These are phyloP conservation scores for Apomyelois bistriatella DNA, from an alignment of 2,888 invertebrate species.

Conservation along the genomic window DNA sequence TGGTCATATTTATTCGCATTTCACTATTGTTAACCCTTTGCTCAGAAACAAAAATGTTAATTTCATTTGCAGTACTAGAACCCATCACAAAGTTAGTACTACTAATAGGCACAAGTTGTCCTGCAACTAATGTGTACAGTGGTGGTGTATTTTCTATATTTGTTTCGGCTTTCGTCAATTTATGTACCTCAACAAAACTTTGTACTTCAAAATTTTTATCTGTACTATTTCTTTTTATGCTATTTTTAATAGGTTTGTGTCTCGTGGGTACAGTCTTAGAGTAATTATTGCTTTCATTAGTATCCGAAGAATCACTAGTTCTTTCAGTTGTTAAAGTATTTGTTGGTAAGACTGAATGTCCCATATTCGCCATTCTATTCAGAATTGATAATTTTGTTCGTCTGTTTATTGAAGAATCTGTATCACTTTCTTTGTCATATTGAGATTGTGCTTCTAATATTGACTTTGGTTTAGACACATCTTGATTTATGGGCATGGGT, in stretches of 20 bases:
- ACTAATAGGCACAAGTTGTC: slow-evolving; percentile 46
- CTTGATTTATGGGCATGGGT: slow-evolving; percentile 27
- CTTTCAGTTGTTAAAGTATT: slow-evolving; percentile 30
- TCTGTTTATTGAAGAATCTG: slow-evolving; percentile 52
- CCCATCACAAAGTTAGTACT: slow-evolving; percentile 31
- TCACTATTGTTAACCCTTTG: slow-evolving; percentile 66
- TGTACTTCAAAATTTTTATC: slow-evolving; percentile 35
- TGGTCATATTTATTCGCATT: slow-evolving; percentile 60
- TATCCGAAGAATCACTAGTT: slow-evolving; percentile 62
- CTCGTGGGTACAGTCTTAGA: slow-evolving; percentile 38
- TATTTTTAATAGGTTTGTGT: slow-evolving; percentile 47
- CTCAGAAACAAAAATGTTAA: slow-evolving; percentile 53
- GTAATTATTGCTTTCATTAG: slow-evolving; percentile 39
- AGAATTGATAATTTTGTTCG: slow-evolving; percentile 62
- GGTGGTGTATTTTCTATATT: slow-evolving; percentile 26
- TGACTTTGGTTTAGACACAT: slow-evolving; percentile 14
- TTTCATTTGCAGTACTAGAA: slow-evolving; percentile 34
- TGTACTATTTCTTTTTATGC: slow-evolving; percentile 32
- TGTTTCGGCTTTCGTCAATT: slow-evolving; percentile 26
- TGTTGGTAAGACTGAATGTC: slow-evolving; percentile 62
- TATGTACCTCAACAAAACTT: slow-evolving; percentile 29
- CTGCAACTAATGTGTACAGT: slow-evolving; percentile 30
- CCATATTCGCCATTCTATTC: slow-evolving; percentile 67
- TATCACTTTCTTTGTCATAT: slow-evolving; percentile 52
- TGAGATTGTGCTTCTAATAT: slow-evolving; percentile 19